Conservation (phyloP, 2,113 vertebrate species). For the Rhineura floridana region DNA sequence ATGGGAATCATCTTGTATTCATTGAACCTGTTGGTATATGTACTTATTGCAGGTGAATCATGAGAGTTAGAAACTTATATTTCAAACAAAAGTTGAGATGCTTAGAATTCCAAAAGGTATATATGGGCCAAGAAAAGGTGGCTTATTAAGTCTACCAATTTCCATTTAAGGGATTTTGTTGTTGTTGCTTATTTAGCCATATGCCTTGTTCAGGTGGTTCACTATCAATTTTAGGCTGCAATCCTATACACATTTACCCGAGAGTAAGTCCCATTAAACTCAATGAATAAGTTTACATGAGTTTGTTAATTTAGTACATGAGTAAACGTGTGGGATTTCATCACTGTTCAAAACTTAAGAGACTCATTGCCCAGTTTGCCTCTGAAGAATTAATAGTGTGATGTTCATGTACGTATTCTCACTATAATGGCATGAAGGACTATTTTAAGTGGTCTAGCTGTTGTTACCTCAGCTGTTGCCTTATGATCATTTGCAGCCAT, state of each 20-base stretch:
- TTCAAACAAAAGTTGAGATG: background rate
- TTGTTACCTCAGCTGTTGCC: background rate
- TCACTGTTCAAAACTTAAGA: background rate
- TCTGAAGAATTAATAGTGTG: background rate
- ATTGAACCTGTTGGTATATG: background rate
- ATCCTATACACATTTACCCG: no score
- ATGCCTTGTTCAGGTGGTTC: no score
- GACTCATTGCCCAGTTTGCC: background rate
- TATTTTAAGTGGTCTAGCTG: background rate
- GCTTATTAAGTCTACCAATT: background rate
- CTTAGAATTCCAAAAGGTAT: background rate
- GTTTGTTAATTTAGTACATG: no score
- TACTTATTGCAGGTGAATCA: background rate
- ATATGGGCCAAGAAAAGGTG: background rate
- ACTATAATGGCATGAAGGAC: background rate
- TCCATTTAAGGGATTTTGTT: background rate
- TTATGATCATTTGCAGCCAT: background rate
- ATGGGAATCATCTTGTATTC: no score
- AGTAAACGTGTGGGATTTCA: no score
- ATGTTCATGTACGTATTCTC: background rate
- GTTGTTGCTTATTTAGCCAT: background rate
- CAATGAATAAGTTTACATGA: background rate
- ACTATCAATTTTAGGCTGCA: no score
- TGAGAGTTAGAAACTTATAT: background rate
- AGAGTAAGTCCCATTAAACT: background rate